Percentiles rank a stretch among this genome's conserved stretches.
phyloP scores from a whole-genome alignment of 2,797 vertebrate genomes.

The Tolypeutes matacus region DNA sequence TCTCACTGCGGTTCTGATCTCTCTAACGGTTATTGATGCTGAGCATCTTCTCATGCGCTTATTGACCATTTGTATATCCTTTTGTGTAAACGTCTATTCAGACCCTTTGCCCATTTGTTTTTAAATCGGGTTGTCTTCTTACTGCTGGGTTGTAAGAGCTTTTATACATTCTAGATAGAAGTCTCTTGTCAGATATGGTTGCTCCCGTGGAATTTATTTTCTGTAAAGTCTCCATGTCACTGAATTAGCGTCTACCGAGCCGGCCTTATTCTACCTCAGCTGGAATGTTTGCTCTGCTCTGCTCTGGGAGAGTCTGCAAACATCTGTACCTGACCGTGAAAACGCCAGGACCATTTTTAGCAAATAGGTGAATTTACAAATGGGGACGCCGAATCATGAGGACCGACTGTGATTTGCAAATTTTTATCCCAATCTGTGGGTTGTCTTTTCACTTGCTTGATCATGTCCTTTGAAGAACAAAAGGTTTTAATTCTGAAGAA shows the following conservation, averaged over 20 bases:
- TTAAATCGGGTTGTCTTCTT: not conserved
- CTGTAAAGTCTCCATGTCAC: too few relatives aligned
- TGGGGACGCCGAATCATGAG: too few relatives aligned
- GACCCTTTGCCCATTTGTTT: not conserved
- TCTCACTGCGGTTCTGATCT: not conserved
- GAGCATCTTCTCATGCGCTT: not conserved
- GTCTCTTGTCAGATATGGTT: not conserved
- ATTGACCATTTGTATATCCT: not conserved
- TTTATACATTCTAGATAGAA: not conserved
- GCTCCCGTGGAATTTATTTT: too few relatives aligned
- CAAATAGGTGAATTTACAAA: too few relatives aligned
- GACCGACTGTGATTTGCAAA: not conserved
- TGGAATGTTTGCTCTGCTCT: too few relatives aligned
- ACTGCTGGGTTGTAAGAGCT: not conserved
- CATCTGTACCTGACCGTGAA: too few relatives aligned
- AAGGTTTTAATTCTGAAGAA: slow-evolving; percentile 55
- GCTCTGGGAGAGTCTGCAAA: too few relatives aligned
- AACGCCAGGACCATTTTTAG: too few relatives aligned
- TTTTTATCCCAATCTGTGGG: not conserved
- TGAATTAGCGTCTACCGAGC: too few relatives aligned
- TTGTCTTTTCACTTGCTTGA: slow-evolving; percentile 13
- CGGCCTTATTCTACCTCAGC: too few relatives aligned
- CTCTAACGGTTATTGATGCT: not conserved
- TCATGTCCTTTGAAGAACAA: slow-evolving; percentile 44
- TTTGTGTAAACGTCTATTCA: slow-evolving; percentile 6